phyloP scores from a whole-genome alignment of 2,888 invertebrate genomes.

The Chouioia cunea region DNA sequence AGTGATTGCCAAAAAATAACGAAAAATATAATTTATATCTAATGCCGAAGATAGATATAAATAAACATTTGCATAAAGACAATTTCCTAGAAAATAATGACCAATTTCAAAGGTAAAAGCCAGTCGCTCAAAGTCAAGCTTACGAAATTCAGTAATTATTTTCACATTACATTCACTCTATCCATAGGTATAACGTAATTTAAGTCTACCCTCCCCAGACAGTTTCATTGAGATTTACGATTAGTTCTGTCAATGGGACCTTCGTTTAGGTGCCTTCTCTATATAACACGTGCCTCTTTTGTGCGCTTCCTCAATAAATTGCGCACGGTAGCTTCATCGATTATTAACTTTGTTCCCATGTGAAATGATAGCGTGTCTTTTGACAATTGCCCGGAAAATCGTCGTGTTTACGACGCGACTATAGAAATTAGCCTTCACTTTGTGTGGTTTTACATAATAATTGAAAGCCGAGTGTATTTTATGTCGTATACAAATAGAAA shows the following conservation, averaged over 20 bases:
- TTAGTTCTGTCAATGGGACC: slow-evolving; percentile 22
- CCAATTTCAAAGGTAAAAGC: no score
- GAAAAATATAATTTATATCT: no score
- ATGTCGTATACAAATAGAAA: no score
- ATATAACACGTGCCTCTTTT: not conserved
- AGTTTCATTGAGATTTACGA: slow-evolving; percentile 40
- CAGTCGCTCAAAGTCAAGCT: no score
- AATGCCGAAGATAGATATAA: no score
- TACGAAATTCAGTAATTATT: slow-evolving; percentile 13
- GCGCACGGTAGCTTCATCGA: not conserved
- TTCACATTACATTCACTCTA: not conserved
- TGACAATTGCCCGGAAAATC: slow-evolving; percentile 8
- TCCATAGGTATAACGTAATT: slow-evolving; percentile 10
- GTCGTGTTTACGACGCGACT: not conserved
- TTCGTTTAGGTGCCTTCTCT: slow-evolving; percentile 15
- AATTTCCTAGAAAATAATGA: no score
- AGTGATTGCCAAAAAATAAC: no score
- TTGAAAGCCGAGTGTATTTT: no score
- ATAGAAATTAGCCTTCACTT: no score
- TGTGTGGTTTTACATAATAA: no score
- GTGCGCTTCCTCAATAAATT: slow-evolving; percentile 20
- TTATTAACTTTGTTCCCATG: slow-evolving; percentile 32
- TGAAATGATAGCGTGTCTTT: not conserved
- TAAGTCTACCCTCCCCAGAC: slow-evolving; percentile 12
- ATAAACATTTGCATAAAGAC: no score